These are phyloP conservation scores for Hippocampus mohnikei DNA, from an alignment of 2,113 vertebrate genomes.

Conservation along the genomic window DNA sequence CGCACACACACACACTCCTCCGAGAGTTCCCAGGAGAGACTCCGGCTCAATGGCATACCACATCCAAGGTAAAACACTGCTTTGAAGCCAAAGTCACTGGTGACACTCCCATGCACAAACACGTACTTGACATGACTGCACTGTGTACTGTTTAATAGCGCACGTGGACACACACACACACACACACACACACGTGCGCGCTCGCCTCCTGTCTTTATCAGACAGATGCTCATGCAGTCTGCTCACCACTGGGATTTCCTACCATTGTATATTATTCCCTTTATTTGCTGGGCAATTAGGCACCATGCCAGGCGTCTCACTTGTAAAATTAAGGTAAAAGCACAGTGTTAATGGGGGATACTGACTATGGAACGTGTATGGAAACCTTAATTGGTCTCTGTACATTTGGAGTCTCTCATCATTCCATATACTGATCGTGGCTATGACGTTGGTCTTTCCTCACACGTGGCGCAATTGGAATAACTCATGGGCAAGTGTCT, in stretches of 20 bases:
- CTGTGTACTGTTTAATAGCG: slow-evolving; percentile 28
- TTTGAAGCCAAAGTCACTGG: slow-evolving; percentile 80
- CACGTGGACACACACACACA: slow-evolving; percentile 15
- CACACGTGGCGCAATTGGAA: neutral
- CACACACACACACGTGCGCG: no score
- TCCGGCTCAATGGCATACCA: slow-evolving; percentile 85
- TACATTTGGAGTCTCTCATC: slow-evolving; percentile 12
- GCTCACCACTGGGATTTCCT: slow-evolving; percentile 66
- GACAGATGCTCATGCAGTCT: slow-evolving; percentile 63
- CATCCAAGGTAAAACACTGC: slow-evolving; percentile 80
- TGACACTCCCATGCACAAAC: slow-evolving; percentile 29
- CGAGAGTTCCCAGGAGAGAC: slow-evolving; percentile 71
- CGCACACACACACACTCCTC: slow-evolving; percentile 38
- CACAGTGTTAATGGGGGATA: slow-evolving; percentile 54
- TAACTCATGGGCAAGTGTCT: slow-evolving; percentile 35
- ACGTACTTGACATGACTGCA: slow-evolving; percentile 25
- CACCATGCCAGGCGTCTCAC: slow-evolving; percentile 61
- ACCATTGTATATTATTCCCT: slow-evolving; percentile 63
- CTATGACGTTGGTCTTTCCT: neutral
- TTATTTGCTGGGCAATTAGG: slow-evolving; percentile 67
- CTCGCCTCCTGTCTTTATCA: slow-evolving; percentile 47
- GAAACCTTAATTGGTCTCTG: slow-evolving; percentile 14
- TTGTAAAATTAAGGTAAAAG: slow-evolving; percentile 57
- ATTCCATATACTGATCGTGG: neutral
- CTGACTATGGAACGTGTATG: slow-evolving; percentile 20